phyloP scores from a whole-genome alignment of 2,113 vertebrate species.

The Oreocharis arfaki region DNA sequence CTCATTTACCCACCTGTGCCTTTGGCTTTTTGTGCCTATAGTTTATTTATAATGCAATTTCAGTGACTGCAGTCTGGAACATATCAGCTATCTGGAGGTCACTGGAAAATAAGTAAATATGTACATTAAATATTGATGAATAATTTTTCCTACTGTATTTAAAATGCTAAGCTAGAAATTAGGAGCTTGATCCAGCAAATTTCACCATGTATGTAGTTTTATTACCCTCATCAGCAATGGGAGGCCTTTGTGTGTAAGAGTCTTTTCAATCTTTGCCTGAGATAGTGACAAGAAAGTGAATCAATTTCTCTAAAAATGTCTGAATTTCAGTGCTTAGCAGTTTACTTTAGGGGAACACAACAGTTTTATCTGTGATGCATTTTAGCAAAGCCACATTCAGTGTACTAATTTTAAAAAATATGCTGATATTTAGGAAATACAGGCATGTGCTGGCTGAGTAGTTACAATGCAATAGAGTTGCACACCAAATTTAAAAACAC shows the following conservation, averaged over 20 bases:
- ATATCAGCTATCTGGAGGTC: background rate
- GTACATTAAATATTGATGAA: background rate
- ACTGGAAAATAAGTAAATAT: constrained; percentile 6
- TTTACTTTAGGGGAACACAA: background rate
- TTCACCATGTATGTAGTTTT: background rate
- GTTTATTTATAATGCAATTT: background rate
- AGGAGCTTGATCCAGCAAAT: background rate
- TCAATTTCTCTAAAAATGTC: background rate
- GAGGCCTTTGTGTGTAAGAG: background rate
- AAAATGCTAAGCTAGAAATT: background rate
- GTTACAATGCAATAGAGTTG: background rate
- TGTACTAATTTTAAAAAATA: background rate
- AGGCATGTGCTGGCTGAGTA: background rate
- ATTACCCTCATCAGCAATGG: background rate
- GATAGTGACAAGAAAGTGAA: background rate
- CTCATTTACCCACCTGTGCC: background rate
- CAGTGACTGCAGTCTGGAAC: background rate
- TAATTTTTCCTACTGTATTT: background rate
- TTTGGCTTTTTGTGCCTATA: background rate
- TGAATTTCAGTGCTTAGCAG: background rate
- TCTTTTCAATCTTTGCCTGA: background rate
- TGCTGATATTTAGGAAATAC: background rate
- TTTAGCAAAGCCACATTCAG: background rate
- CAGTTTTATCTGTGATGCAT: background rate
- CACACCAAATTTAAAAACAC: background rate